Conservation (phyloP, 2,888 invertebrate genomes). For the Parnassius mnemosyne region DNA sequence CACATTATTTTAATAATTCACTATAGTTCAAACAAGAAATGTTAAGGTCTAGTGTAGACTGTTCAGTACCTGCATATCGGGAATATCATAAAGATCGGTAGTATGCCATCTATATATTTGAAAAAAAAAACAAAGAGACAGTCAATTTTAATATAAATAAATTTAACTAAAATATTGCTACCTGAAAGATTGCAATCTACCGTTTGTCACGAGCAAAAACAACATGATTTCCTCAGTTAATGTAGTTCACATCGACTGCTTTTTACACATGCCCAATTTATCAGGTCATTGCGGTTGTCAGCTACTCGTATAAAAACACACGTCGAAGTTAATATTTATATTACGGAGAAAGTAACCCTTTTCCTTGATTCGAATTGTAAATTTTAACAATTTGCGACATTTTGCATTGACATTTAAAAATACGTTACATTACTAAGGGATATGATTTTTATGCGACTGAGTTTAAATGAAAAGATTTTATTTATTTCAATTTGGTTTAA, state of each 20-base stretch:
- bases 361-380: conserved; percentile 24
- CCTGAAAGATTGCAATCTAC: conserved; percentile 7
- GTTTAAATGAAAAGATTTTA: background rate
- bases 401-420: conserved; percentile 31
- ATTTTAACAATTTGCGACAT: conserved; percentile 30
- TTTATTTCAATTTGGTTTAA: background rate
- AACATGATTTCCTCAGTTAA: conserved; percentile 20
- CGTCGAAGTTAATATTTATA: conserved; percentile 19
- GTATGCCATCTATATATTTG: too few species aligned
- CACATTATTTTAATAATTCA: too few species aligned
- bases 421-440: conserved; percentile 7
- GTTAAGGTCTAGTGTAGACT: too few species aligned
- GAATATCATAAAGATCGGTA: too few species aligned
- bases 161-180: conserved; percentile 6
- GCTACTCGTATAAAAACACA: conserved; percentile 10
- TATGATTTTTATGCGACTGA: conserved; percentile 18
- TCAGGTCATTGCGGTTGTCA: conserved; percentile 19
- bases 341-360: conserved; percentile 21
- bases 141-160: too few species aligned
- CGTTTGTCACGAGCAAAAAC: conserved; percentile 11
- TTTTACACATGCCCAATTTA: conserved; percentile 19
- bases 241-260: conserved; percentile 9
- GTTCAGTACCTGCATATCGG: too few species aligned
- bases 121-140: too few species aligned
- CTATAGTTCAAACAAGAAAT: too few species aligned